phyloP scores from a whole-genome alignment of 2,797 vertebrate species.

The Rhinella marina region DNA sequence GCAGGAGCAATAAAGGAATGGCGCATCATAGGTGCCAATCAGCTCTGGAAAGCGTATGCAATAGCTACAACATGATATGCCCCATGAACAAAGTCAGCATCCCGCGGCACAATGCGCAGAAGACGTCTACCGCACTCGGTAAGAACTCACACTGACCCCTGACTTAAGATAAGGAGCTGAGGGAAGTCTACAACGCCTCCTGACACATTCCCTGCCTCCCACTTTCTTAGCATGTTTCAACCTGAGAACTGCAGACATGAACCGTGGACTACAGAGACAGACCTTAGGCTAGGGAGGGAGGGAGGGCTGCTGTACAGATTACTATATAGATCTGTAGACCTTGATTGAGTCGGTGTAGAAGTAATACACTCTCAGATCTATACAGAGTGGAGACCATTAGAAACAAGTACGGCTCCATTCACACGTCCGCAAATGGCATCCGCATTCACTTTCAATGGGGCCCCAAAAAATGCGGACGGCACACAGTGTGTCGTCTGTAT shows the following conservation, averaged over 20 bases:
- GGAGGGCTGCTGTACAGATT: background rate
- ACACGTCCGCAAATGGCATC: too few species aligned
- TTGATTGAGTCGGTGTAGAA: background rate
- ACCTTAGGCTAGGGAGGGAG: background rate
- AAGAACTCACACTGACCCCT: slow-evolving; percentile 21
- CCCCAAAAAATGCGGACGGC: too few species aligned
- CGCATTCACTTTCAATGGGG: too few species aligned
- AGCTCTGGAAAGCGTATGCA: too few species aligned
- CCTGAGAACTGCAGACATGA: slow-evolving; percentile 21
- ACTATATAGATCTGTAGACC: background rate
- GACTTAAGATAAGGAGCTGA: slow-evolving; percentile 17
- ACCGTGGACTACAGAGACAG: slow-evolving; percentile 21
- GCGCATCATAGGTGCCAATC: too few species aligned
- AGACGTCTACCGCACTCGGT: background rate
- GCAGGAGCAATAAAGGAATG: too few species aligned
- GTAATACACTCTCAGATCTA: background rate
- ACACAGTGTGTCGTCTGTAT: too few species aligned
- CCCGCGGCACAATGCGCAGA: background rate
- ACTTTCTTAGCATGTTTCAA: slow-evolving; percentile 13
- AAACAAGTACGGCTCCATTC: too few species aligned
- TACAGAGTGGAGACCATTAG: too few species aligned
- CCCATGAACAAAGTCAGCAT: background rate
- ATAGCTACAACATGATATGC: background rate
- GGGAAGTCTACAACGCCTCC: slow-evolving; percentile 3
- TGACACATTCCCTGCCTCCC: slow-evolving; percentile 7